Evolutionary conservation across 1,140 invertebrate species (phyloP), one percentile per base, ranked within the genome.

Genomic region (Lordiphosa stackelbergi): DNA sequence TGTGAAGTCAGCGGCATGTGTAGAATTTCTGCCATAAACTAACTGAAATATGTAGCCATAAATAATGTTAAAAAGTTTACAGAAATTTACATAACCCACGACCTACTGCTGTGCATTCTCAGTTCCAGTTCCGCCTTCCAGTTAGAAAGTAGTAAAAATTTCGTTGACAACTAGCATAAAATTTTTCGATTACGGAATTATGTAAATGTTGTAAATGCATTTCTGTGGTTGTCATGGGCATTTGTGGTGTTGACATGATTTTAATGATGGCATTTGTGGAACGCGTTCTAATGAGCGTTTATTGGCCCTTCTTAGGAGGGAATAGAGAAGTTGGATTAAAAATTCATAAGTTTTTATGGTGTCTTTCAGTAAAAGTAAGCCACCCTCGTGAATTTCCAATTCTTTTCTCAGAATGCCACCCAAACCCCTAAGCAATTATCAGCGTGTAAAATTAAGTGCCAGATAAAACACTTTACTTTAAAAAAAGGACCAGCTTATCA

Each of bases 171-270:
- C 28, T 31, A 31, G 5, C 69, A 60, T 45, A 58, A 53, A 63
- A 65, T 55, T 48, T 45, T 53, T 45, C 37, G 49, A 40, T n/a
- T 46, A 54, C 47, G 62, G 66, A 66, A 73, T 66, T 58, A 83
- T 83, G 69, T 83, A 49, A 83, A 83, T 83, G 77, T 61, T n/a
- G 38, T 37, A 83, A 83, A 83, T 83, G 77, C 77, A 73, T 83
- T 83, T 83, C 56, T 83, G 60, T 73, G 77, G 77, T 60, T 69
- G 63, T 45, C 47, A 40, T 3, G 52, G 40, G 55, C 54, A 64
- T 48, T 63, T 73, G 12, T 42, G 53, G 53, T 69, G 69, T 53
- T 45, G 48, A 81, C 75, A 79, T 81, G 75, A 63, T 62, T 79
- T 78, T 70, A 69, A 70, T 64, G 63, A 66, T 40, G 47, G 34